phyloP scores from a whole-genome alignment of 2,888 invertebrate species.

The Leptura quadrifasciata region DNA sequence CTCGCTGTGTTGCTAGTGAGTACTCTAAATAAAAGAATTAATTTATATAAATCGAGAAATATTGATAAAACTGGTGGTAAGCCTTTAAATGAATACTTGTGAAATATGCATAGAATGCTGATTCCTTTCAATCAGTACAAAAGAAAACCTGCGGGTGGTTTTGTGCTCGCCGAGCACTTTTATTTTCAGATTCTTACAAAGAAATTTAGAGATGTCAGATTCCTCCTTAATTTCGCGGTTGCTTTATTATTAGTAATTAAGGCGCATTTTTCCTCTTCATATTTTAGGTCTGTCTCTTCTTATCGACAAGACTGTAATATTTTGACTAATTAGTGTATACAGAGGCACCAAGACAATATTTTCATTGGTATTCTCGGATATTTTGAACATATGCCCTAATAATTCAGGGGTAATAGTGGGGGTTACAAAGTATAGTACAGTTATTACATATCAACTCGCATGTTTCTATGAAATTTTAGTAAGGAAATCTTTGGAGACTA shows the following conservation, averaged over 20 bases:
- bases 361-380: too few species aligned
- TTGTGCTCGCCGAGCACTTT: slow-evolving; percentile 21
- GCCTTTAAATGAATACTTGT: slow-evolving; percentile 60
- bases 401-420: too few species aligned
- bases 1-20: background rate
- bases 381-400: too few species aligned
- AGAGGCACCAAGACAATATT: too few species aligned
- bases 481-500: too few species aligned
- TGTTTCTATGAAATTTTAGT: too few species aligned
- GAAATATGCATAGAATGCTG: slow-evolving; percentile 59
- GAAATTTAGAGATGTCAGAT: slow-evolving; percentile 21
- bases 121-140: slow-evolving; percentile 56
- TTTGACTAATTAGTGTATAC: too few species aligned
- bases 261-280: background rate
- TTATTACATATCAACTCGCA: too few species aligned
- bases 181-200: slow-evolving; percentile 12
- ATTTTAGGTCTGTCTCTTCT: too few species aligned
- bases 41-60: slow-evolving; percentile 32
- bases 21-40: slow-evolving; percentile 9
- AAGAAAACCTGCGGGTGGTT: slow-evolving; percentile 46
- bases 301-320: too few species aligned
- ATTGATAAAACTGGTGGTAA: slow-evolving; percentile 37
- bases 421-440: too few species aligned
- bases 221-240: slow-evolving; percentile 14
- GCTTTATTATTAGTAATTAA: slow-evolving; percentile 23